phyloP scores from a whole-genome alignment of 2,888 invertebrate genomes.

The Plebejus melissa region DNA sequence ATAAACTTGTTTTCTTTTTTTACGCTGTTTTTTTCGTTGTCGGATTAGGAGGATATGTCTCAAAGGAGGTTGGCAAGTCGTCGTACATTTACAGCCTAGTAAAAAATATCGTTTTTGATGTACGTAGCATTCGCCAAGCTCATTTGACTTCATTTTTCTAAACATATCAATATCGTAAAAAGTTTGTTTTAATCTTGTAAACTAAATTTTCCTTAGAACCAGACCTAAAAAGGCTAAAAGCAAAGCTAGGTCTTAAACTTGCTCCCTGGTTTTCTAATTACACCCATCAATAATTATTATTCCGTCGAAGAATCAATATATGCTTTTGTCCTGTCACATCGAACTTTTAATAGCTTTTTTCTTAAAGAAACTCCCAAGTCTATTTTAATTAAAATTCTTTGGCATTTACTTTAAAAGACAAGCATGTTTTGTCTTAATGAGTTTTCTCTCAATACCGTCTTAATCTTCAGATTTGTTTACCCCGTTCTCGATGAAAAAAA shows the following conservation, averaged over 20 bases:
- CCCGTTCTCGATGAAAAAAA: too few species aligned
- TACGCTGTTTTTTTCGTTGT: background rate
- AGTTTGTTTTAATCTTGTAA: too few species aligned
- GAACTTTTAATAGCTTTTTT: constrained; percentile 26
- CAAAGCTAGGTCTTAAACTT: background rate
- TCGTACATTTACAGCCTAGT: background rate
- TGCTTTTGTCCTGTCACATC: constrained; percentile 1
- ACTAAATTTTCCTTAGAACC: background rate
- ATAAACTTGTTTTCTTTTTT: background rate
- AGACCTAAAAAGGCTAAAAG: background rate
- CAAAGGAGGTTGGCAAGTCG: background rate
- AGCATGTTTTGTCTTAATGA: constrained; percentile 28
- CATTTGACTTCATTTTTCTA: background rate
- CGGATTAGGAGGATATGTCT: background rate
- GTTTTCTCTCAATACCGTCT: constrained; percentile 21
- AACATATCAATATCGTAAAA: too few species aligned
- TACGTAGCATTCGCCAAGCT: background rate
- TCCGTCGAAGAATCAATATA: background rate
- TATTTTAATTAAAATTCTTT: constrained; percentile 27
- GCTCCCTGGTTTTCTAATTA: background rate
- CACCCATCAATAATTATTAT: constrained; percentile 1
- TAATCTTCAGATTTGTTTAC: constrained; percentile 24
- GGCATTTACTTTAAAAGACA: constrained; percentile 22
- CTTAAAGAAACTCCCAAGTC: constrained; percentile 12
- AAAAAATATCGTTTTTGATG: background rate